Evolutionary conservation across 2,888 invertebrate species (phyloP).

Genomic region (Campaea margaritaria): DNA sequence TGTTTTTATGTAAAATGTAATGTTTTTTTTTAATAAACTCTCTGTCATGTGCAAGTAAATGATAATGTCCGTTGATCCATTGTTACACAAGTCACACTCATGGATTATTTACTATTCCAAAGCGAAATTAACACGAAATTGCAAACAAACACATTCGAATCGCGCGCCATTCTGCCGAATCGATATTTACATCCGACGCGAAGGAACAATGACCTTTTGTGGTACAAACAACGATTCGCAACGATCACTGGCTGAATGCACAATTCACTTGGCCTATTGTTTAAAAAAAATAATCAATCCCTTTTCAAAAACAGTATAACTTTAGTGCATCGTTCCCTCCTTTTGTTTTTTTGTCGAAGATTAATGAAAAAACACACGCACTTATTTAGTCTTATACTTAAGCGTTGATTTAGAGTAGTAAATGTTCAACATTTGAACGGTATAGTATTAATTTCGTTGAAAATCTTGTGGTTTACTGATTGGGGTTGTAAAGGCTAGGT

Average conservation of each 20-base stretch:
- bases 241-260: conserved; percentile 29
- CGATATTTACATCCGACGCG: conserved; percentile 70
- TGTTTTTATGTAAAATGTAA: too few species aligned
- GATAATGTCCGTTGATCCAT: too few species aligned
- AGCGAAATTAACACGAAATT: not conserved
- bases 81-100: too few species aligned
- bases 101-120: too few species aligned
- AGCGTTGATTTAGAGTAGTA: not conserved
- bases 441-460: conserved; percentile 9
- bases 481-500: conserved; percentile 62
- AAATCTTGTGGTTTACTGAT: conserved; percentile 54
- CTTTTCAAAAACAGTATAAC: conserved; percentile 8
- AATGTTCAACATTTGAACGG: not conserved
- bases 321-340: conserved; percentile 21
- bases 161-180: conserved; percentile 73
- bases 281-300: conserved; percentile 7
- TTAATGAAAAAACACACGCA: conserved; percentile 11
- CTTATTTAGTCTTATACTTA: not conserved
- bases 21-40: too few species aligned
- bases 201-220: conserved; percentile 69
- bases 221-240: conserved; percentile 38
- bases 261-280: conserved; percentile 11
- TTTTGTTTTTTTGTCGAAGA: conserved; percentile 29
- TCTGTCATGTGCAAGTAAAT: too few species aligned
- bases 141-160: conserved; percentile 45